phyloP scores from a whole-genome alignment of 2,888 invertebrate species.

The Dolichopus griseipennis region DNA sequence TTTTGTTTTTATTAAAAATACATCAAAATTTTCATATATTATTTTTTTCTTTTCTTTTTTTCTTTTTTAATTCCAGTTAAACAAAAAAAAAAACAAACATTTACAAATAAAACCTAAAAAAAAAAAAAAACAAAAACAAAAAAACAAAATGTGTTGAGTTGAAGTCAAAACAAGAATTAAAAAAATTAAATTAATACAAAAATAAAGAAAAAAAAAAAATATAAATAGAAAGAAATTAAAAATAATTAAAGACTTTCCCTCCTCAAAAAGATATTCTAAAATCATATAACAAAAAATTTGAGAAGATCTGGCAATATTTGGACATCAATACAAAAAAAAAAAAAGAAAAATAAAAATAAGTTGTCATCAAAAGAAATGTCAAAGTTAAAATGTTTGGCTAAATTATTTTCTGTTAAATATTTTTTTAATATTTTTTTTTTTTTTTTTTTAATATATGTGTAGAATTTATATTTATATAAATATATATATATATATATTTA shows the following conservation, averaged over 20 bases:
- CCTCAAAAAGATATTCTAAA: not conserved
- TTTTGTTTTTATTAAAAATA: not conserved
- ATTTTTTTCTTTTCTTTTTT: not conserved
- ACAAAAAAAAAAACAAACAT: not conserved
- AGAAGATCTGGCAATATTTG: not conserved
- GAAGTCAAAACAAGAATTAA: not conserved
- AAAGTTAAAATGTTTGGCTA: not conserved
- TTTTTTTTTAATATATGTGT: not conserved
- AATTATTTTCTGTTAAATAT: not conserved
- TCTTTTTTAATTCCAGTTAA: not conserved
- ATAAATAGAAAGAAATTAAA: not conserved
- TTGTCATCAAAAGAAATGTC: not conserved
- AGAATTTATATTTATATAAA: too few relatives aligned
- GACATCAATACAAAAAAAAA: too few relatives aligned
- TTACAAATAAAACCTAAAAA: too few relatives aligned
- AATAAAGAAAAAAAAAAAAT: not conserved
- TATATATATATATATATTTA: too few relatives aligned
- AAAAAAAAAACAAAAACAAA: too few relatives aligned
- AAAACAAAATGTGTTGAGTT: not conserved
- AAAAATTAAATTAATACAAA: too few relatives aligned
- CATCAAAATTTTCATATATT: slow-evolving; percentile 6
- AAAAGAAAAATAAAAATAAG: not conserved
- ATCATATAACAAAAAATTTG: too few relatives aligned
- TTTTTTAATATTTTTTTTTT: too few relatives aligned
- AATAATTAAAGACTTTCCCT: not conserved